Base-by-base conservation (phyloP, 30 jellyfish, hydroid and myxozoan species). In the Pseudorhiza aurosa region DNA sequence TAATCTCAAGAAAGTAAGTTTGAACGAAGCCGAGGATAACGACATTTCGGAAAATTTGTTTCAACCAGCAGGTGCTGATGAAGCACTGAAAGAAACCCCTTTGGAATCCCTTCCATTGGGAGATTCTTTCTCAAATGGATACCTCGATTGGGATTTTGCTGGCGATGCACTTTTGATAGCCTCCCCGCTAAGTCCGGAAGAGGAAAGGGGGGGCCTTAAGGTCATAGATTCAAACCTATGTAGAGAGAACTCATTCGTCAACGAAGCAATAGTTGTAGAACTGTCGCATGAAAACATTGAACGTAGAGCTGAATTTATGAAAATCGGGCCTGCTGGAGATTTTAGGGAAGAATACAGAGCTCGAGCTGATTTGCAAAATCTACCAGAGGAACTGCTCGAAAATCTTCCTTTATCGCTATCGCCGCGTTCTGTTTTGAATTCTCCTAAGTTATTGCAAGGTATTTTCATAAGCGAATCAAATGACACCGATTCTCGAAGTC, bases 321-420 rank as follows among this genome's bases (percentile, higher is more conserved):
- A 27, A 27, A 26, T 22, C 2, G 72, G 79, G 3, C 15, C 26
- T 29, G 44, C 82, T 0, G 72, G 91, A 7, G 91, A 80, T 25
- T 77, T 80, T 24, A 80, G 91, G 60, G 91, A 65, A 57, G 91
- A 80, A 51, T 80, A 80, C 53, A 43, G 72, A 35, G 91, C 91
- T 0, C 65, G 77, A 65, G 76, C 81, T 31, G 91, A 80, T 51
- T 40, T 80, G n/a, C 89, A 42, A 8, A 53, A 71, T 32, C 31
- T 80, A 24, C 91, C 91, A 14, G 63, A 24, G 12, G 91, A 80
- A 24, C 4, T 65, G 24, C 32, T 51, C 6, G 84, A 65, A 25
- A 50, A 80, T 51, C 81, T 77, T 30, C 89, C 89, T 4, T 50
- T 77, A 30, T n/a, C 1, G 22, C n/a, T 62, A 22, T 62, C 89